These are phyloP conservation scores for Berghia stephanieae DNA, from an alignment of 1,140 invertebrate genomes.

Conservation along the genomic window DNA sequence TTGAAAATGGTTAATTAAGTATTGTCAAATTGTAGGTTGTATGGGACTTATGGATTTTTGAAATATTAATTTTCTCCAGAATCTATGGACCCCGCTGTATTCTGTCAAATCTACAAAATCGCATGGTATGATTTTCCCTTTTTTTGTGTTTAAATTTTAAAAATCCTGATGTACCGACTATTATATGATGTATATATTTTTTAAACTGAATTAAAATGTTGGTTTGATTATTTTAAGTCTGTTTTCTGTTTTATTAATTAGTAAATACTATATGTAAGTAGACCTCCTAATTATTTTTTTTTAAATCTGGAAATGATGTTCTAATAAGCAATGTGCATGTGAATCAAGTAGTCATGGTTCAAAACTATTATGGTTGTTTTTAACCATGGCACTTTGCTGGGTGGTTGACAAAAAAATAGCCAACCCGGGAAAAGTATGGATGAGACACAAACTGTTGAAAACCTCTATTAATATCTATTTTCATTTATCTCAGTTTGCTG, in stretches of 20 bases:
- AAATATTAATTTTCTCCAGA: slow-evolving; percentile 65
- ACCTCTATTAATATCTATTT: no score
- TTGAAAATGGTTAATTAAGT: no score
- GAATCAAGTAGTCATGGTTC: no score
- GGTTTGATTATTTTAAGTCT: not conserved
- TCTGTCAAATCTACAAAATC: slow-evolving; percentile 77
- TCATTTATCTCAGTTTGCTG: no score
- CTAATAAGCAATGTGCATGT: no score
- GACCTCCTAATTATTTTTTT: no score
- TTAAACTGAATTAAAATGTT: not conserved
- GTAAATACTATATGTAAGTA: not conserved
- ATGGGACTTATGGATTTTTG: not conserved
- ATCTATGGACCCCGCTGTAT: slow-evolving; percentile 83
- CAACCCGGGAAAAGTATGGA: no score
- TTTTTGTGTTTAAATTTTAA: not conserved
- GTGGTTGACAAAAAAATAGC: no score
- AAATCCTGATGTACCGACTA: not conserved
- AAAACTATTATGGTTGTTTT: no score
- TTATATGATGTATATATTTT: not conserved
- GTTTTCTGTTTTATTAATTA: slow-evolving; percentile 15
- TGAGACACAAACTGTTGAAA: no score
- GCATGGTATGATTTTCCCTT: slow-evolving; percentile 56
- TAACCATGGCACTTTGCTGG: no score
- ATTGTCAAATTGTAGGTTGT: not conserved
- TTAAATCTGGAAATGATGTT: not conserved